phyloP scores from a whole-genome alignment of 2,113 vertebrate species.

The Prochilodus magdalenae region DNA sequence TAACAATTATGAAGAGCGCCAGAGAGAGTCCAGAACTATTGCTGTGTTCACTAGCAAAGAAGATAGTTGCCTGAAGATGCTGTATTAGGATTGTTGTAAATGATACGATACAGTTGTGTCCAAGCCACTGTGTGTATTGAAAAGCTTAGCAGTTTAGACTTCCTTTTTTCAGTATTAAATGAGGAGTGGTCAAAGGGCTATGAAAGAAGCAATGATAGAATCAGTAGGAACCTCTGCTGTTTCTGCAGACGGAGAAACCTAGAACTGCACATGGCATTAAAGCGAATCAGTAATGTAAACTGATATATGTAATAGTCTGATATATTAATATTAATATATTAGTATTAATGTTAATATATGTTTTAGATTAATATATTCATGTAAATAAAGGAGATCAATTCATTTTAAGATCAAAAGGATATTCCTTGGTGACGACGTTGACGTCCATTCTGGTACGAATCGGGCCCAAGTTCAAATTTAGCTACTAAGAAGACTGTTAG shows the following conservation, averaged over 20 bases:
- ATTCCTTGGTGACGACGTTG: not conserved
- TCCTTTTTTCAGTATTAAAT: slow-evolving; percentile 6
- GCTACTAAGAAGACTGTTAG: not conserved
- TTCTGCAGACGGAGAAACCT: not conserved
- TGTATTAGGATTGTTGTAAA: not conserved
- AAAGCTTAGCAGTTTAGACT: not conserved
- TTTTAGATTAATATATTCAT: not conserved
- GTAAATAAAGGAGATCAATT: not conserved
- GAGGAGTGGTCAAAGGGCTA: not conserved
- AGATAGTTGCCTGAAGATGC: too few species aligned
- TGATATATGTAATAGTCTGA: not conserved
- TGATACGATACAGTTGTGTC: not conserved
- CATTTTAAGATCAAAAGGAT: not conserved
- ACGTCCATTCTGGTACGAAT: not conserved
- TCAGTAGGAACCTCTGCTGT: not conserved
- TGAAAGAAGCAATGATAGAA: not conserved
- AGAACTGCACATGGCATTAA: not conserved
- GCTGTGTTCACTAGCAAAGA: not conserved
- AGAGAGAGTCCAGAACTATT: too few species aligned
- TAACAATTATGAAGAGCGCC: not conserved
- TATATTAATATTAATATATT: not conserved
- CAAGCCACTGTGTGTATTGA: not conserved
- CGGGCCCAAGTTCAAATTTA: not conserved
- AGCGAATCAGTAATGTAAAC: not conserved
- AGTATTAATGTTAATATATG: not conserved